Percentiles rank a stretch among this genome's conserved stretches.
Conservation (phyloP, 2,113 vertebrate species). For the Vidua macroura region DNA sequence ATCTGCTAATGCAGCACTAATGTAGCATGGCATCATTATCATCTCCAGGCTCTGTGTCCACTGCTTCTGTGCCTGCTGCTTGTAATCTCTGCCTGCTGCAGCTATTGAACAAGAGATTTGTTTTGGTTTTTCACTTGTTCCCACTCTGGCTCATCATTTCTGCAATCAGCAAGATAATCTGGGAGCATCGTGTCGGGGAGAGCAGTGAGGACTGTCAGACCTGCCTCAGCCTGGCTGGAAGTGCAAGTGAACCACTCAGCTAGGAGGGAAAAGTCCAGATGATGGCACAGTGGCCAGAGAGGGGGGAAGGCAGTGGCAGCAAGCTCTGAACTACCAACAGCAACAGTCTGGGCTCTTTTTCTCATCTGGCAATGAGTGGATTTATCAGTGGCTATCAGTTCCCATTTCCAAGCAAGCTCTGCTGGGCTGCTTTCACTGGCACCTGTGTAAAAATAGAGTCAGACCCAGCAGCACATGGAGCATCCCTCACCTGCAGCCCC, state of each 20-base stretch:
- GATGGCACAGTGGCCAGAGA: neutral
- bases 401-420: neutral
- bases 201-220: neutral
- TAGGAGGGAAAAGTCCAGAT: neutral
- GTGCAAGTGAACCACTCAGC: neutral
- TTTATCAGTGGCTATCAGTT: neutral
- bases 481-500: neutral
- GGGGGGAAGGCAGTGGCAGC: neutral
- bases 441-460: neutral
- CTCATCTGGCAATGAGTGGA: neutral
- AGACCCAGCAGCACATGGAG: accelerated
- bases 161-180: neutral
- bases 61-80: neutral
- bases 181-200: neutral
- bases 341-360: neutral
- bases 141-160: neutral
- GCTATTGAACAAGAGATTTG: neutral
- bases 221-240: neutral
- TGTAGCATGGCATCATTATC: slow-evolving; percentile 19
- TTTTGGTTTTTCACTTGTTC: neutral
- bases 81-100: neutral
- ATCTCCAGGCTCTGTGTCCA: neutral
- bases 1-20: slow-evolving; percentile 56
- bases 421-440: neutral
- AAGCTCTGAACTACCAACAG: neutral